A percentile compares a stretch with the other conserved stretches of the same genome.
Conservation (phyloP, 2,113 vertebrate species). For the Anoura caudifer region DNA sequence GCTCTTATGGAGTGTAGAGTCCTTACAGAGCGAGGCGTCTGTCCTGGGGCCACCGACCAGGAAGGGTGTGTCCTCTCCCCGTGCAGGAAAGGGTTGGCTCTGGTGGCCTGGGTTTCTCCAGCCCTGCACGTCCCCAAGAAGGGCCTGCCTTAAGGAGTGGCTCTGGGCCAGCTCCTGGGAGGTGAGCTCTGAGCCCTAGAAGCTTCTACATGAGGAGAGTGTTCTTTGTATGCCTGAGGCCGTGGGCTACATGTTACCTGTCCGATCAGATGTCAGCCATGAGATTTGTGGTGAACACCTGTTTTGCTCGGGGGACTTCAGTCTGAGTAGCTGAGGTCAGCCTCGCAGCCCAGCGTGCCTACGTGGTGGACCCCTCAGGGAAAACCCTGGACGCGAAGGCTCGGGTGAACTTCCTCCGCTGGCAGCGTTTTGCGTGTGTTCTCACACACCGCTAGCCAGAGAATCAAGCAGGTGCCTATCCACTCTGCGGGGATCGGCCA, state of each 20-base stretch:
- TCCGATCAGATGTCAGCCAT: not conserved
- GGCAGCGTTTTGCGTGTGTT: not conserved
- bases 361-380: not conserved
- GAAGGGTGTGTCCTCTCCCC: not conserved
- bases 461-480: not conserved
- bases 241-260: not conserved
- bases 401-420: not conserved
- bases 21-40: too few relatives aligned
- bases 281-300: not conserved
- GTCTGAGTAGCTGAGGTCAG: not conserved
- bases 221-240: not conserved
- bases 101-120: not conserved
- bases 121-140: not conserved
- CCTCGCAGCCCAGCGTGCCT: not conserved
- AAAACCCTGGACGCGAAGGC: not conserved
- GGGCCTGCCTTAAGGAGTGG: not conserved
- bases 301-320: not conserved
- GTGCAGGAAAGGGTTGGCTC: not conserved
- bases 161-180: not conserved
- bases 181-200: not conserved
- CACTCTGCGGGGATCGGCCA: not conserved
- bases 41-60: not conserved
- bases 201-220: not conserved
- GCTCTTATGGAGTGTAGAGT: not conserved
- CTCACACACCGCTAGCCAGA: fast-evolving